Percentiles rank a stretch among this genome's conserved stretches.
These are phyloP conservation scores for Camponotus fellah DNA, from an alignment of 2,888 invertebrate species.

Conservation along the genomic window DNA sequence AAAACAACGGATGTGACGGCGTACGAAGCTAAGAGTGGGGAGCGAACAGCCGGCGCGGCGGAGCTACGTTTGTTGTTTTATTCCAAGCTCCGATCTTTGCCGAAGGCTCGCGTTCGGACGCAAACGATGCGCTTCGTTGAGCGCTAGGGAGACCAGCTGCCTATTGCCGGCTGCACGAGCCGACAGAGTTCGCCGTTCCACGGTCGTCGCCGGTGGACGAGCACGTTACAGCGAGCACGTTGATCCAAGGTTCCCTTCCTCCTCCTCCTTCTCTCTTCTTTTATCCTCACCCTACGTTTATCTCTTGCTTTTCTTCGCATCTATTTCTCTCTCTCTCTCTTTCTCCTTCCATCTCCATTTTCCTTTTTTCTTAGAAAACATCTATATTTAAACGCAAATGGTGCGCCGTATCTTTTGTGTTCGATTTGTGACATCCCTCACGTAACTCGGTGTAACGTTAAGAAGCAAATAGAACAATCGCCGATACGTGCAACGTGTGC, in stretches of 20 bases:
- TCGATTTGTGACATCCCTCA: constrained; percentile 15
- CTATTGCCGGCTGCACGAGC: constrained; percentile 78
- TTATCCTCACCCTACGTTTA: constrained; percentile 32
- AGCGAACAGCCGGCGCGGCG: constrained; percentile 44
- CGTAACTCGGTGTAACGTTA: constrained; percentile 1
- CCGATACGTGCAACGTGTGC: constrained; percentile 19
- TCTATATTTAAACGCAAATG: constrained; percentile 49
- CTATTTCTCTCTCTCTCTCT: not conserved
- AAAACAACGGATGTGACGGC: constrained; percentile 59
- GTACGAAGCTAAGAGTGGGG: not conserved
- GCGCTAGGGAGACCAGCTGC: constrained; percentile 77
- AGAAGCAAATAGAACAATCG: not conserved
- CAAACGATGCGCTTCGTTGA: constrained; percentile 77
- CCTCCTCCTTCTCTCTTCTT: constrained; percentile 38
- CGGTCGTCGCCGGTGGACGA: constrained; percentile 81
- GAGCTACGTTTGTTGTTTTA: constrained; percentile 76
- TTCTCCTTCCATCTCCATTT: not conserved
- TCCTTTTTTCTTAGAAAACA: constrained; percentile 12
- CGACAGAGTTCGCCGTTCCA: constrained; percentile 83
- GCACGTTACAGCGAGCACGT: constrained; percentile 69
- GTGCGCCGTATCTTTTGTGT: constrained; percentile 22
- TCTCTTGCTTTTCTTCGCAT: constrained; percentile 20
- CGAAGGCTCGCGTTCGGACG: constrained; percentile 79
- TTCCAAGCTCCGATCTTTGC: constrained; percentile 78
- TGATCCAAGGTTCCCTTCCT: constrained; percentile 64